phyloP scores from a whole-genome alignment of 2,113 vertebrate genomes.

The Syrrhaptes paradoxus region DNA sequence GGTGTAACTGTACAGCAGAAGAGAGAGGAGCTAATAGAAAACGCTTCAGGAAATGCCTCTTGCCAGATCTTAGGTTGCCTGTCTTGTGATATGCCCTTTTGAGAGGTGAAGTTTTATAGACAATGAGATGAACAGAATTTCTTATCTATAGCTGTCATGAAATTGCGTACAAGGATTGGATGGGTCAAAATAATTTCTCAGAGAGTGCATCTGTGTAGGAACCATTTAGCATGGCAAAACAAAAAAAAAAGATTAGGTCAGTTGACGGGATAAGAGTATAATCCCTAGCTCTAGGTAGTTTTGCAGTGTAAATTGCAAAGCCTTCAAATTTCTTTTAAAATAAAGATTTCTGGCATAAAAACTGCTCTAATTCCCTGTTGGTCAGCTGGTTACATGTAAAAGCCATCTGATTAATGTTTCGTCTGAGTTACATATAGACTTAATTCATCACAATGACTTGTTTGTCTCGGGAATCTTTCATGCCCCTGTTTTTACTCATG shows the following conservation, averaged over 20 bases:
- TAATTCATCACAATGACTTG: background rate
- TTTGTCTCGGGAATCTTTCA: background rate
- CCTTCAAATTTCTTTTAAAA: background rate
- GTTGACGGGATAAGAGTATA: background rate
- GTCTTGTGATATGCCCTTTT: background rate
- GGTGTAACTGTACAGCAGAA: background rate
- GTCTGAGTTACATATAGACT: background rate
- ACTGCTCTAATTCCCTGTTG: background rate
- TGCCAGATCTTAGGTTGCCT: background rate
- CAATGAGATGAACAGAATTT: background rate
- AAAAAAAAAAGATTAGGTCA: background rate
- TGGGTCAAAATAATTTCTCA: background rate
- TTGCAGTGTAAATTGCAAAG: background rate
- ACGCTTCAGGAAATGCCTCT: background rate
- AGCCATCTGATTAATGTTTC: background rate
- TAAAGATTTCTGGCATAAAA: background rate
- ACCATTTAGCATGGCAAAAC: background rate
- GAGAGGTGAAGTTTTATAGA: background rate
- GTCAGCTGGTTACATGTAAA: background rate
- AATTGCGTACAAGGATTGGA: background rate
- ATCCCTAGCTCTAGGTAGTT: background rate
- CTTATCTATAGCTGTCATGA: background rate
- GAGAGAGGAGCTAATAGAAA: background rate
- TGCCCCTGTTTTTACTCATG: rapidly evolving
- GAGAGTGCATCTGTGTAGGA: rapidly evolving